Conservation (phyloP, 92 coral and sea anemone species). For the Palythoa heliodiscus region DNA sequence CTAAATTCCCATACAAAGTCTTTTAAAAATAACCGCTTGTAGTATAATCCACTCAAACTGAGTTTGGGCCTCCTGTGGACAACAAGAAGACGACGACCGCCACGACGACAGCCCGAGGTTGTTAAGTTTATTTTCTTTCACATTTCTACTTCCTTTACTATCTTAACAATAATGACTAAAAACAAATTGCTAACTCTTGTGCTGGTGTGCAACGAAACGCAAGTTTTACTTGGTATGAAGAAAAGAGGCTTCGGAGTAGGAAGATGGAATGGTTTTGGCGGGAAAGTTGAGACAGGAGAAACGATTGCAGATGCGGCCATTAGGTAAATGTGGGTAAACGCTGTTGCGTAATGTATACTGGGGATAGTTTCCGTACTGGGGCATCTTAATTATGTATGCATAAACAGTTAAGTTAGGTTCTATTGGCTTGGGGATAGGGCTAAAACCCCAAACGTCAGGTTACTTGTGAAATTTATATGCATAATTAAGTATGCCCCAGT, state of each 20-base stretch:
- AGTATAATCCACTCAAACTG: too few relatives aligned
- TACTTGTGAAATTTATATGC: too few relatives aligned
- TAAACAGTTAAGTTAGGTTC: too few relatives aligned
- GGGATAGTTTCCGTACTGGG: too few relatives aligned
- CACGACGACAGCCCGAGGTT: neutral
- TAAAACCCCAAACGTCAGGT: too few relatives aligned
- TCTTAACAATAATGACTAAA: conserved; percentile 59
- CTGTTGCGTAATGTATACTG: too few relatives aligned
- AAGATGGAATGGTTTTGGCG: conserved; percentile 99
- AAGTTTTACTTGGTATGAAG: conserved; percentile 93
- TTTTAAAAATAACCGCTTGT: too few relatives aligned
- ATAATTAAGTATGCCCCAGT: too few relatives aligned
- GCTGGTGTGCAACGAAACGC: conserved; percentile 62
- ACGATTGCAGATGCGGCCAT: conserved; percentile 76
- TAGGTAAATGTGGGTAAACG: conserved; percentile 43
- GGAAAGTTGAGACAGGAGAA: conserved; percentile 92
- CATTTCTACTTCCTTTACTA: neutral
- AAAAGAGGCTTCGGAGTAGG: conserved; percentile 98
- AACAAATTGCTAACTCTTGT: conserved; percentile 82
- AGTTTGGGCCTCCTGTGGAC: too few relatives aligned
- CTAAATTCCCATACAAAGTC: too few relatives aligned
- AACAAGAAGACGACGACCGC: neutral
- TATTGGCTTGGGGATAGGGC: too few relatives aligned
- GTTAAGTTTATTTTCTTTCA: neutral
- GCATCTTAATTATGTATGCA: too few relatives aligned